Percentiles rank a stretch among this genome's conserved stretches.
phyloP scores from a whole-genome alignment of 2,888 invertebrate genomes.

The Pelosia muscerda region DNA sequence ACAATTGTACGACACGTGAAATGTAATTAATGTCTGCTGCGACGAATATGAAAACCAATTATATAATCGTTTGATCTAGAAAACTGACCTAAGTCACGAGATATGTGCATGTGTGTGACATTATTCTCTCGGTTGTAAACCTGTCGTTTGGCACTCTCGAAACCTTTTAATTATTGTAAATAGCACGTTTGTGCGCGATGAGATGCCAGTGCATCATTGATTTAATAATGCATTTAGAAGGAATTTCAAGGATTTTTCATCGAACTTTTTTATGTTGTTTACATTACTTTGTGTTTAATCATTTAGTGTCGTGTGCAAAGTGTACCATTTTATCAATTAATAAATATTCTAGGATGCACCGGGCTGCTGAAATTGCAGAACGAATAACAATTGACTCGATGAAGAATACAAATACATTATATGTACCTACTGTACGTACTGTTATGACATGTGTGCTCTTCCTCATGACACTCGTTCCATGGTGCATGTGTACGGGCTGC shows the following conservation, averaged over 20 bases:
- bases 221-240: conserved; percentile 22
- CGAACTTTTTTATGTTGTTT: conserved; percentile 6
- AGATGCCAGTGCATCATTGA: conserved; percentile 23
- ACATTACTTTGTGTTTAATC: conserved; percentile 6
- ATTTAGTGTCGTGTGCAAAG: neutral
- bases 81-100: conserved; percentile 45
- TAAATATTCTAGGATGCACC: too few relatives aligned
- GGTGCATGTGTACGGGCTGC: too few relatives aligned
- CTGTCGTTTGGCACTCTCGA: conserved; percentile 20
- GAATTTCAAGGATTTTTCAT: conserved; percentile 1
- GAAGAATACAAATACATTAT: too few relatives aligned
- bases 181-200: too few relatives aligned
- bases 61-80: conserved; percentile 37
- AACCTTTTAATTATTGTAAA: conserved; percentile 22
- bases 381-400: too few relatives aligned
- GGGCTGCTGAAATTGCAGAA: too few relatives aligned
- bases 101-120: conserved; percentile 24
- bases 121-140: conserved; percentile 26
- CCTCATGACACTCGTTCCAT: too few relatives aligned
- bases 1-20: conserved; percentile 10
- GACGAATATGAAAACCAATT: conserved; percentile 15
- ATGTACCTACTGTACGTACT: too few relatives aligned
- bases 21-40: conserved; percentile 16
- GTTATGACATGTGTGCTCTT: too few relatives aligned
- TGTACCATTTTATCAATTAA: too few relatives aligned